Percentiles rank a stretch among this genome's conserved stretches.
These are phyloP conservation scores for Drosophila truncata DNA, from an alignment of 1,140 invertebrate genomes.

Conservation along the genomic window DNA sequence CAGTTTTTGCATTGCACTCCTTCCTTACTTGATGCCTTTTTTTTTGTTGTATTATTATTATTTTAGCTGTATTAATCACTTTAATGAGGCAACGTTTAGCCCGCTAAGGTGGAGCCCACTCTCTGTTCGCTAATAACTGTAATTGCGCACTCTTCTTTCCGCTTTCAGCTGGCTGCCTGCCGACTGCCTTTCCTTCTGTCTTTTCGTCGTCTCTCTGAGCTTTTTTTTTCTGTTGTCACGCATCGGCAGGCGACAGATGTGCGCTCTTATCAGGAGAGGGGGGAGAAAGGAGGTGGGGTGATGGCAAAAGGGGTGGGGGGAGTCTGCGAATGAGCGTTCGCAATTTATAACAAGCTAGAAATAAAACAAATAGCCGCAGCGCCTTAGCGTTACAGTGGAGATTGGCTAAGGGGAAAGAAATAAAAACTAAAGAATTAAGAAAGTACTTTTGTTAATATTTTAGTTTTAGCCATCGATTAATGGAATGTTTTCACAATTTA, in stretches of 20 bases:
- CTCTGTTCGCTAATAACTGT: slow-evolving; percentile 69
- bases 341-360: slow-evolving; percentile 54
- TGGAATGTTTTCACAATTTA: background rate
- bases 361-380: slow-evolving; percentile 44
- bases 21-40: background rate
- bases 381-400: slow-evolving; percentile 20
- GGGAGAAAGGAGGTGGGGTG: too few relatives aligned
- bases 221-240: slow-evolving; percentile 55
- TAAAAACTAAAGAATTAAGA: background rate
- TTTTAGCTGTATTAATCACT: slow-evolving; percentile 67
- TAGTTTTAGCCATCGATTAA: background rate
- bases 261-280: slow-evolving; percentile 47
- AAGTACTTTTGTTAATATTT: background rate
- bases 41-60: slow-evolving; percentile 39
- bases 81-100: slow-evolving; percentile 74
- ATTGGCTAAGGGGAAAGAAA: background rate
- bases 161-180: slow-evolving; percentile 22
- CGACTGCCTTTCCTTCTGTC: slow-evolving; percentile 11
- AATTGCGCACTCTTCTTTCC: slow-evolving; percentile 65
- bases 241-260: slow-evolving; percentile 72
- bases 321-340: slow-evolving; percentile 43
- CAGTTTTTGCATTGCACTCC: slow-evolving; percentile 44
- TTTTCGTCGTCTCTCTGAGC: slow-evolving; percentile 14
- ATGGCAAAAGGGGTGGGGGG: slow-evolving; percentile 7
- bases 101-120: slow-evolving; percentile 54